Evolutionary conservation across 2,888 invertebrate species (phyloP).

Genomic region (Ditula angustiorana): DNA sequence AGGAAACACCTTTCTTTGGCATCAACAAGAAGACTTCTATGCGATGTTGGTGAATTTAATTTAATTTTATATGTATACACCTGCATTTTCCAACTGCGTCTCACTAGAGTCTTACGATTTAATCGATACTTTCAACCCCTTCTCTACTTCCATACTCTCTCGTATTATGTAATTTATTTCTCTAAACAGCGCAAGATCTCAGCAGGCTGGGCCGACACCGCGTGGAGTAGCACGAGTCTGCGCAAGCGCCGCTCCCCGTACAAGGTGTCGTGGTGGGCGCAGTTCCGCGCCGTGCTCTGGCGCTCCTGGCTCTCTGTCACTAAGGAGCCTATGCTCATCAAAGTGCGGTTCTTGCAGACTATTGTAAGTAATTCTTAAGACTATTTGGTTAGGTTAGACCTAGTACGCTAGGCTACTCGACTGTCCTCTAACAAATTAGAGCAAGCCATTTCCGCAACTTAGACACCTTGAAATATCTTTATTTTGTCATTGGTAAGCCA

Average conservation of each 20-base stretch:
- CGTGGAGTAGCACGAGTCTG: constrained; percentile 67
- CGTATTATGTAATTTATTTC: neutral
- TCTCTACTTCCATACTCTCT: neutral
- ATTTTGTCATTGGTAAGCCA: no score
- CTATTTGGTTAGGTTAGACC: neutral
- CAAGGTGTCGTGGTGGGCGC: constrained; percentile 94
- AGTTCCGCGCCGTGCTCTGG: constrained; percentile 96
- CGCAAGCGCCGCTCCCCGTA: constrained; percentile 86
- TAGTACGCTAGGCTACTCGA: no score
- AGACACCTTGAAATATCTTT: no score
- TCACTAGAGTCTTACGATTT: no score
- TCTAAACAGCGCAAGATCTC: constrained; percentile 66
- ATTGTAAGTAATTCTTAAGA: constrained; percentile 87
- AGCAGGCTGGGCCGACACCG: constrained; percentile 71
- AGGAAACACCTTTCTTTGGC: no score
- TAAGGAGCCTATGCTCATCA: constrained; percentile 95
- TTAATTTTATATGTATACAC: no score
- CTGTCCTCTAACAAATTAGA: no score
- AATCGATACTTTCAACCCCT: neutral
- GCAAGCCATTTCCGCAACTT: no score
- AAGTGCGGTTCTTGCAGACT: constrained; percentile 95
- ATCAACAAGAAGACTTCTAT: no score
- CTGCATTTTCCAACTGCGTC: no score
- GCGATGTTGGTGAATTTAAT: no score
- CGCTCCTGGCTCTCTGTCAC: constrained; percentile 95